Conservation (phyloP, 1,140 invertebrate genomes). For the Anastatus disparis region DNA sequence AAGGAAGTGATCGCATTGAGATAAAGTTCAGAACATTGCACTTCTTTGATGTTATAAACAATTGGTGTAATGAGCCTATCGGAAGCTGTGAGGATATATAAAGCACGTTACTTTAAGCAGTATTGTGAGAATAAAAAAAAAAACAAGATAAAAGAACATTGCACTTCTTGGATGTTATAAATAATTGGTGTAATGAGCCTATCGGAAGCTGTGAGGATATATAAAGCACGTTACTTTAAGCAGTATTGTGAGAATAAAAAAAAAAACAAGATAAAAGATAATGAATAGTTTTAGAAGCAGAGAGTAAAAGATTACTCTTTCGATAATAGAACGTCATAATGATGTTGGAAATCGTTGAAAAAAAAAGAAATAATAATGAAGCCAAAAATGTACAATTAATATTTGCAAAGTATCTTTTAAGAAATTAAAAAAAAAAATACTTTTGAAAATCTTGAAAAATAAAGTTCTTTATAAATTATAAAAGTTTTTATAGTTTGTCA, state of each 20-base stretch:
- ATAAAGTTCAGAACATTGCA: slow-evolving; percentile 40
- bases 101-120: too few species aligned
- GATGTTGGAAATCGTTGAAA: slow-evolving; percentile 26
- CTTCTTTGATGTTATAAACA: slow-evolving; percentile 26
- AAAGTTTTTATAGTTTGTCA: too few species aligned
- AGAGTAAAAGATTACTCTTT: slow-evolving; percentile 28
- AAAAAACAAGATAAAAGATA: slow-evolving; percentile 16
- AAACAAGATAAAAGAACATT: too few species aligned
- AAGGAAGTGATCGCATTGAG: slow-evolving; percentile 30
- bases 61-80: too few species aligned
- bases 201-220: slow-evolving; percentile 43
- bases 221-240: slow-evolving; percentile 27
- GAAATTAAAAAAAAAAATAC: slow-evolving; percentile 2
- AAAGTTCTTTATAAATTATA: too few species aligned
- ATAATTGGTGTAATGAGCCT: slow-evolving; percentile 41
- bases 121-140: too few species aligned
- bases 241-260: slow-evolving; percentile 28
- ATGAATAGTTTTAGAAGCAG: slow-evolving; percentile 32
- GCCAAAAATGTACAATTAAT: slow-evolving; percentile 39
- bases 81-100: too few species aligned
- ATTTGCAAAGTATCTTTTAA: slow-evolving; percentile 37
- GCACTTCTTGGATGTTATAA: too few species aligned
- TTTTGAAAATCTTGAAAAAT: slow-evolving; percentile 34
- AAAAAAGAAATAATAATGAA: slow-evolving; percentile 33
- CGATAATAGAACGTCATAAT: slow-evolving; percentile 23